Percentiles rank a stretch among this genome's conserved stretches.
Evolutionary conservation across 2,113 vertebrate genomes (phyloP).

Genomic region (Anolis sagrei): DNA sequence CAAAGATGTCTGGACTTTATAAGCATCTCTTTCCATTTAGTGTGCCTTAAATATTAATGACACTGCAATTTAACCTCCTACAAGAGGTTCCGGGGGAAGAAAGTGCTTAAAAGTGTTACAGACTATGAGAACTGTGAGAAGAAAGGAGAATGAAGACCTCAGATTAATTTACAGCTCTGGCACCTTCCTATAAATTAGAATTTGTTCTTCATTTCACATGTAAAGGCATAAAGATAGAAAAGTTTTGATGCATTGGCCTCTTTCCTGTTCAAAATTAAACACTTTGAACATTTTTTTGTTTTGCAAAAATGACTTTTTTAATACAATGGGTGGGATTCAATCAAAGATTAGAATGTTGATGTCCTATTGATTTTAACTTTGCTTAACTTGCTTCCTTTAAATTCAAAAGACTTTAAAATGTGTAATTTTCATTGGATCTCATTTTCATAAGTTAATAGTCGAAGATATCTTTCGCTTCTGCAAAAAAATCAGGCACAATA

Average conservation of each 20-base stretch:
- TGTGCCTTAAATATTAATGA: slow-evolving; percentile 88
- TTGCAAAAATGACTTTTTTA: neutral
- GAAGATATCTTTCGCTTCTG: neutral
- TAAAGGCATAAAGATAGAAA: neutral
- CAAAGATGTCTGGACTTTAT: slow-evolving; percentile 83
- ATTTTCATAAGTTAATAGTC: neutral
- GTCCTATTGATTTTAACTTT: neutral
- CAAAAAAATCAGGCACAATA: neutral
- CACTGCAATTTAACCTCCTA: slow-evolving; percentile 83
- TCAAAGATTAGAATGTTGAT: neutral
- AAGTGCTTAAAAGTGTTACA: slow-evolving; percentile 63
- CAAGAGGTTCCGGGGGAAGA: slow-evolving; percentile 55
- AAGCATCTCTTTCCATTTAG: slow-evolving; percentile 87
- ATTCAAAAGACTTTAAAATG: neutral
- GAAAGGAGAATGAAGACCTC: slow-evolving; percentile 48
- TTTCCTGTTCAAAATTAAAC: neutral
- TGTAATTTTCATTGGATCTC: neutral
- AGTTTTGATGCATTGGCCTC: neutral
- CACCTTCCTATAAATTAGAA: slow-evolving; percentile 29
- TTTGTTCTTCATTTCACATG: slow-evolving; percentile 50
- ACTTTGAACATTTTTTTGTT: neutral
- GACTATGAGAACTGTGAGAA: slow-evolving; percentile 55
- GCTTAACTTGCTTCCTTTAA: neutral
- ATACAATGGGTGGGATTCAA: neutral
- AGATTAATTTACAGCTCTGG: slow-evolving; percentile 55